Evolutionary conservation across 2,797 vertebrate species (phyloP).

Genomic region (Syncerus caffer): DNA sequence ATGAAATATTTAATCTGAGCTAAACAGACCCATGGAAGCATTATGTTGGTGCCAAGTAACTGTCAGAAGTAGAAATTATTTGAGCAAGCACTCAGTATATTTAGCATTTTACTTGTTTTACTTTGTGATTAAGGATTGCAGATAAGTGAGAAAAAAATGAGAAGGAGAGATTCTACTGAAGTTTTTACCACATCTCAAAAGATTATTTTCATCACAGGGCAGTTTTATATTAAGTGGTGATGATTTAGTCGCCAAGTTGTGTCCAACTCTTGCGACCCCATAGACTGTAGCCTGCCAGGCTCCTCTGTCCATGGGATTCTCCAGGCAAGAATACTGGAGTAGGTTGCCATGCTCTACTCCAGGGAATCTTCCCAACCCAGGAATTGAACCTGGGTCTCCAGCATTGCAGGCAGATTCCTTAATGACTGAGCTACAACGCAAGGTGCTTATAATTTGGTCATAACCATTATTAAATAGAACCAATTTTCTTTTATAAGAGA

Average conservation of each 20-base stretch:
- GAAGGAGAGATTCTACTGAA: conserved; percentile 7
- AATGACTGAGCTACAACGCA: background rate
- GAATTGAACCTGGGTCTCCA: background rate
- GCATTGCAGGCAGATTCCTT: background rate
- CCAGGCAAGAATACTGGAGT: background rate
- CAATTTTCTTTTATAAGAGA: background rate
- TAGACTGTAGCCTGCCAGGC: background rate
- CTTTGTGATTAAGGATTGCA: conserved; percentile 25
- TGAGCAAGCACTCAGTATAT: background rate
- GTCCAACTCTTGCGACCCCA: background rate
- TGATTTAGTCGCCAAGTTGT: background rate
- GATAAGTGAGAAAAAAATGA: background rate
- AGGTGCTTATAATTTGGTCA: background rate
- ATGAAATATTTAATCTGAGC: background rate
- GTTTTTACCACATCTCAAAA: conserved; percentile 29
- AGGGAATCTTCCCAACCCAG: background rate
- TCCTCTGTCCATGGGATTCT: background rate
- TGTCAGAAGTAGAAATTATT: conserved; percentile 51
- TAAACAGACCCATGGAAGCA: background rate
- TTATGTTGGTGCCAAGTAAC: background rate
- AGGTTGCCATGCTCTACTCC: background rate
- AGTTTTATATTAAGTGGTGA: conserved; percentile 41
- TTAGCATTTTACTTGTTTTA: conserved; percentile 46
- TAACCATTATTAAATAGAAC: conserved; percentile 44
- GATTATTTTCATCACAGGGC: background rate